Base-by-base conservation (phyloP, 2,888 invertebrate genomes). In the Cephus rjabovi region DNA sequence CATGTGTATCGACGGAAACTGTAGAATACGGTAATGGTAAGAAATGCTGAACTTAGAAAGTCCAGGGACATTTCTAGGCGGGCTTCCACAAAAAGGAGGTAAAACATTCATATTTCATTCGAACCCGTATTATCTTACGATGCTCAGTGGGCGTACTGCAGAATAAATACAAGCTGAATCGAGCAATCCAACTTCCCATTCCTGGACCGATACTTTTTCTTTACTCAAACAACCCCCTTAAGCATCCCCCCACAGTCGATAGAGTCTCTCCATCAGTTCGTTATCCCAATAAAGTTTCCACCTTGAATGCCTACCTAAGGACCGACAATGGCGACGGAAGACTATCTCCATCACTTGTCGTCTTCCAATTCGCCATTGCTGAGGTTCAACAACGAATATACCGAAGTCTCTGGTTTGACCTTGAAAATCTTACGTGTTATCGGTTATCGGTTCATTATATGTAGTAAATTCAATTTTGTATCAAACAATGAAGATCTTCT, bases 121-220 rank as follows among this genome's bases (percentile, higher is more conserved):
- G 76, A 76, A 15, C 80, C 79, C 79, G 79, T 83, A 83, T 83
- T 83, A 84, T 80, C 82, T 82, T 80, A 76, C 75, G 76, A 75
- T 40, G 34, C 30, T 34, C 23, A 74, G 23, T 76, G 76, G 70
- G 74, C 77, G 33, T 68, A 74, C 81, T 70, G 69, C 68, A 81
- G 82, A 84, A 84, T 85, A 84, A 85, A 84, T 82, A 82, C 81
- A 82, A 82, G 81, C 75, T 33, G 82, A 83, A 84, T 82, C 81
- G 81, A 78, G 82, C 82, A 81, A 81, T 82, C 79, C 83, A 79
- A 79, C 82, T 79, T 84, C 75, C 77, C 71, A 12, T 33, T 71
- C 15, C 71, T 23, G n/a, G 71, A 31, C 40, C 56, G 56, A 56
- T 56, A 56, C 56, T 56, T 56, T 56, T 23, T 56, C 56, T 56